Evolutionary conservation across 2,113 vertebrate species (phyloP).

Genomic region (Plotosus lineatus): DNA sequence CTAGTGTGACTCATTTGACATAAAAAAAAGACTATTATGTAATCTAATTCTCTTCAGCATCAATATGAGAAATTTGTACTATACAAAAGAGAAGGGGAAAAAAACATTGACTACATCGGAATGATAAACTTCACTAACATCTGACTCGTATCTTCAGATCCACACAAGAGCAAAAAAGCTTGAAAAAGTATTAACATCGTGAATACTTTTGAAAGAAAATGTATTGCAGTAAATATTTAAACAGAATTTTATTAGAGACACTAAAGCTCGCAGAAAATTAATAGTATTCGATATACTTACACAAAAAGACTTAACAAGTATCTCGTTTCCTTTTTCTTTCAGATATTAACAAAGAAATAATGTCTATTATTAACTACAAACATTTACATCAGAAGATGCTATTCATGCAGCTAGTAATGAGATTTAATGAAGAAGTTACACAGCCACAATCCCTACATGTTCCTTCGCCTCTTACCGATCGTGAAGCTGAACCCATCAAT

Average conservation of each 20-base stretch:
- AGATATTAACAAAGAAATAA: conserved; percentile 30
- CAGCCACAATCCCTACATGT: neutral
- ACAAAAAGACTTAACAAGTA: neutral
- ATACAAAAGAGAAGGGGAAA: neutral
- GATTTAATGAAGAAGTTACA: neutral
- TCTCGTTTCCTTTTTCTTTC: conserved; percentile 10
- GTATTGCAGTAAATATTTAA: neutral
- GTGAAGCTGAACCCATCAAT: conserved; percentile 94
- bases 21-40: conserved; percentile 23
- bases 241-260: neutral
- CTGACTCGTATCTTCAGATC: neutral
- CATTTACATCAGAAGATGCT: neutral
- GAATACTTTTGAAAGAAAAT: neutral
- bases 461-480: conserved; percentile 79
- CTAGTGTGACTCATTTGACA: conserved; percentile 45
- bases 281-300: neutral
- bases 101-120: neutral
- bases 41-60: neutral
- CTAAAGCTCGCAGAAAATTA: neutral
- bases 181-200: neutral
- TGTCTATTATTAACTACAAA: neutral
- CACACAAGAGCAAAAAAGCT: too few species aligned
- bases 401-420: neutral
- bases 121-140: neutral
- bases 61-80: neutral